Evolutionary conservation across 2,797 vertebrate genomes (phyloP).

Genomic region (Xerus rutilus): DNA sequence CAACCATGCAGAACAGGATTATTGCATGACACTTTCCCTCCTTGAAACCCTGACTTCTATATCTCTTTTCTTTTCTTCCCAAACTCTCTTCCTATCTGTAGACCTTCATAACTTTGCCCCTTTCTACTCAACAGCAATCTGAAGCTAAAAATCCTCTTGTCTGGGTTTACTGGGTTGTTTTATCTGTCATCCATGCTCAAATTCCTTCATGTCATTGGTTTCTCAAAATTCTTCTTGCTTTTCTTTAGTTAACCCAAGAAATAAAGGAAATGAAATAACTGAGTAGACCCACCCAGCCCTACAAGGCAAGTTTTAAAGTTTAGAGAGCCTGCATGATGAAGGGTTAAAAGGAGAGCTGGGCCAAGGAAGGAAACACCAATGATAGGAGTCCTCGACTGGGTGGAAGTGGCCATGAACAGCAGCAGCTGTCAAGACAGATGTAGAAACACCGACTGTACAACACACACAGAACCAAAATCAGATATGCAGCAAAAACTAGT

Average conservation of each 20-base stretch:
- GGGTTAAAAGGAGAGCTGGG: rapidly evolving
- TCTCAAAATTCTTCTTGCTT: background rate
- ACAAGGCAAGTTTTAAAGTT: background rate
- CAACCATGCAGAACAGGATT: background rate
- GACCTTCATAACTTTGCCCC: background rate
- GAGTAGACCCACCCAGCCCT: background rate
- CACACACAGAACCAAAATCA: background rate
- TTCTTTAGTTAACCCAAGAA: background rate
- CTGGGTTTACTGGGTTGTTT: background rate
- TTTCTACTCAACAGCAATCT: background rate
- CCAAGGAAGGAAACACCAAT: background rate
- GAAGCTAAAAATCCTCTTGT: background rate
- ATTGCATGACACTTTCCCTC: background rate
- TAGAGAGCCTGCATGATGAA: background rate
- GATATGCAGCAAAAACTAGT: background rate
- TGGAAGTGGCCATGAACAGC: background rate
- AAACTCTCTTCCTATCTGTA: background rate
- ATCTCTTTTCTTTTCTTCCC: background rate
- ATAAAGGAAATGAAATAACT: background rate
- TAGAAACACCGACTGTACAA: background rate
- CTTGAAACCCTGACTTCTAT: background rate
- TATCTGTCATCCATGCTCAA: background rate
- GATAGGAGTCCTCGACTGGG: background rate
- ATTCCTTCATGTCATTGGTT: background rate
- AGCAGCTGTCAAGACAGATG: background rate